Evolutionary conservation across 2,113 vertebrate genomes (phyloP), one percentile per base, ranked within the genome.

Genomic region (Nannobrachium achirus): DNA sequence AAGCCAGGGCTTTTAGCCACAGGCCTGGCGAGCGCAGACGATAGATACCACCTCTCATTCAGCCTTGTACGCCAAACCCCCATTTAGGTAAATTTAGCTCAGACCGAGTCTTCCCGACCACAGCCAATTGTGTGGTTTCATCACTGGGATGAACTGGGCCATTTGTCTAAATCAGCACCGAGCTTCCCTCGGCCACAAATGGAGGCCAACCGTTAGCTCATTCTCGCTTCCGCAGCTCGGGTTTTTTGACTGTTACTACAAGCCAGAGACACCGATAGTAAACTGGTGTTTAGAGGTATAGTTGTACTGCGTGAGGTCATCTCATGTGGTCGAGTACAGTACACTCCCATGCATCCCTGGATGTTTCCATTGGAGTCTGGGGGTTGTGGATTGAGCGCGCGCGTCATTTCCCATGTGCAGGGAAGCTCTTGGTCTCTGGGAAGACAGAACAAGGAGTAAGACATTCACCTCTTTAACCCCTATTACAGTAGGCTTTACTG

Each of bases 111-210:
- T 78, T 33, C 71, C 48, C 74, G 65, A 88, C 88, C 81, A 2
- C 89, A 84, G 81, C 44, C 73, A 76, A 71, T 55, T 51, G 74
- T 83, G 87, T 82, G 87, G 90, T 89, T 92, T 80, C 63, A 85
- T 90, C 78, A 71, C 74, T 61, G 76, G 85, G 80, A 77, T 75
- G 81, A 82, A 49, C 81, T 74, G 75, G 80, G 66, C 61, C 66
- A 81, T 89, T 89, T 84, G 79, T 90, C 86, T 89, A 79, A 84
- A 86, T 89, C 80, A 80, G 78, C 73, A 52, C 71, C 18, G 55
- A 78, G 69, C 40, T 69, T n/a, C n/a, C 63, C 49, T 66, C 55
- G 16, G 50, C 72, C 80, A 76, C 79, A 80, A 77, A 68, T 75
- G 58, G 77, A 63, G 63, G 69, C 66, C 50, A 58, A 69, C 7